Evolutionary conservation across 92 coral and sea anemone genomes (phyloP).

Genomic region (Epizoanthus scotinus): DNA sequence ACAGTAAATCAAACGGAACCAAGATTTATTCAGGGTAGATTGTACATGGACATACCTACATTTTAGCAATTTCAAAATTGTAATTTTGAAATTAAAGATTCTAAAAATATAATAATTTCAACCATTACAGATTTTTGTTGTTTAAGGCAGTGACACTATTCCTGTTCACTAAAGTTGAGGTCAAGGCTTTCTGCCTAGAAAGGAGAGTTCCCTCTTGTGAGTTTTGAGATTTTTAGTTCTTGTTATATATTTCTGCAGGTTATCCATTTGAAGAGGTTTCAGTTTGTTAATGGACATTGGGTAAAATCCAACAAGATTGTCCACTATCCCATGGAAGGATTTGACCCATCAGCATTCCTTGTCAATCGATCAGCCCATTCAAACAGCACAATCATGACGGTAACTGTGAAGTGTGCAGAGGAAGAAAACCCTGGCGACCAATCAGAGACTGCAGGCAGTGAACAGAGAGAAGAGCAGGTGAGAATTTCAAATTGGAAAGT

Average conservation of each 20-base stretch:
- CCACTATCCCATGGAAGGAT: conserved; percentile 85
- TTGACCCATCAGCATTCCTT: conserved; percentile 97
- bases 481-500: neutral
- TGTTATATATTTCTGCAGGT: conserved; percentile 50
- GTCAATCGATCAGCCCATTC: conserved; percentile 64
- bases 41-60: no score
- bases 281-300: conserved; percentile 98
- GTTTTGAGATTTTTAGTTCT: neutral
- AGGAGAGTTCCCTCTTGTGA: no score
- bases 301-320: conserved; percentile 97
- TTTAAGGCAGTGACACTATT: no score
- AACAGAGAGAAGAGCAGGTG: conserved; percentile 51
- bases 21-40: no score
- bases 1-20: no score
- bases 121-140: no score
- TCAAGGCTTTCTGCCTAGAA: no score
- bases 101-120: no score
- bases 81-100: no score
- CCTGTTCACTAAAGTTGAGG: no score
- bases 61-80: no score
- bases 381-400: conserved; percentile 67
- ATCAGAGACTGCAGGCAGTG: conserved; percentile 37
- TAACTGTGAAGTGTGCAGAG: conserved; percentile 73
- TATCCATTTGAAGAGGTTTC: conserved; percentile 93
- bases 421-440: conserved; percentile 42